Conservation (phyloP, 2,113 vertebrate genomes). For the Pithys albifrons region DNA sequence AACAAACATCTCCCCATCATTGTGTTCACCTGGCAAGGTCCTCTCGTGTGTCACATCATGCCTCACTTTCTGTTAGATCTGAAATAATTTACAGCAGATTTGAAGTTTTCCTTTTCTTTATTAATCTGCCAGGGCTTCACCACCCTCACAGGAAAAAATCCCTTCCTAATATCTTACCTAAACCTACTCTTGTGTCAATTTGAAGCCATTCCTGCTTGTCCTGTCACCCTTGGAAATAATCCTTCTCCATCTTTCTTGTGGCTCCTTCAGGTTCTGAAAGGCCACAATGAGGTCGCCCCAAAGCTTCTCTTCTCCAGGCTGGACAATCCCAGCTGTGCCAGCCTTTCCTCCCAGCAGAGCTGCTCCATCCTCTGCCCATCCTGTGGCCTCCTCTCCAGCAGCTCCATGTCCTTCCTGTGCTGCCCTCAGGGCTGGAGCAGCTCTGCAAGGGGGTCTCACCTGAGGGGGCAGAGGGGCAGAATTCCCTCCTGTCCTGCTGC, state of each 20-base stretch:
- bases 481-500: too few relatives aligned
- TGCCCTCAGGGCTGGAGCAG: too few relatives aligned
- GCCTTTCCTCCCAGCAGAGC: neutral
- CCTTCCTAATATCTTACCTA: neutral
- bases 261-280: neutral
- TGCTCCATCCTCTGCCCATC: neutral
- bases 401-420: neutral
- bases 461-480: too few relatives aligned
- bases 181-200: neutral
- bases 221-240: neutral
- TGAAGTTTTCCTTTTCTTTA: neutral
- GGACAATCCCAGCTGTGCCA: neutral
- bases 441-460: too few relatives aligned
- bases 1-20: neutral
- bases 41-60: neutral
- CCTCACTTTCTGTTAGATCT: neutral
- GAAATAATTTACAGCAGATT: neutral
- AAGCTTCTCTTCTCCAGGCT: neutral
- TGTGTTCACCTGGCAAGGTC: neutral
- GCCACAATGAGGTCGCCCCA: neutral
- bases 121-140: neutral
- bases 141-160: neutral
- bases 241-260: neutral
- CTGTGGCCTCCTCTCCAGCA: neutral
- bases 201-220: neutral